Percentiles rank a stretch among this genome's conserved stretches.
phyloP scores from a whole-genome alignment of 2,113 vertebrate species.

The Octodon degus region DNA sequence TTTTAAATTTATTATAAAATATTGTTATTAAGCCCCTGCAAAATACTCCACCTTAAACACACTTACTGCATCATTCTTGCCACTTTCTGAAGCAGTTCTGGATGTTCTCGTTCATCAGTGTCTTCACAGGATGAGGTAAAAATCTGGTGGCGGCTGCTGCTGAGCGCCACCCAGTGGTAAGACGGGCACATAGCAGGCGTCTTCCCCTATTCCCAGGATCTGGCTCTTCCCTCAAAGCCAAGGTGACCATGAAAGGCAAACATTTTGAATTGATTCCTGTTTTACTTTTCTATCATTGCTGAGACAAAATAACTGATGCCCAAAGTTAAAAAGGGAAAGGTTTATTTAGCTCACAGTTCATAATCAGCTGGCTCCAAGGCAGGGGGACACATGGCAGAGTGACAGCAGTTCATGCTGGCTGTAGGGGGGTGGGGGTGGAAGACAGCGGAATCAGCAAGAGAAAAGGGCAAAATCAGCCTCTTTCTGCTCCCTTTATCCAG shows the following conservation, averaged over 20 bases:
- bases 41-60: too few species aligned
- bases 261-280: not conserved
- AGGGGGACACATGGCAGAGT: not conserved
- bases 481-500: not conserved
- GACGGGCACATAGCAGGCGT: not conserved
- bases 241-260: not conserved
- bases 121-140: not conserved
- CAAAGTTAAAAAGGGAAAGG: not conserved
- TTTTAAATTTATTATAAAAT: not conserved
- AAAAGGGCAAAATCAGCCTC: not conserved
- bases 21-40: too few species aligned
- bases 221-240: not conserved
- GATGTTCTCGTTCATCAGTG: not conserved
- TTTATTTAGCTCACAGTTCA: not conserved
- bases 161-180: not conserved
- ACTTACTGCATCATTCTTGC: too few species aligned
- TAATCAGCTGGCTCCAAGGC: not conserved
- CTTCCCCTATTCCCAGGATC: too few species aligned
- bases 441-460: not conserved
- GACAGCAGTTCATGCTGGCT: not conserved
- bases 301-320: not conserved
- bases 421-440: not conserved
- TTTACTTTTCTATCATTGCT: not conserved
- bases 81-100: too few species aligned
- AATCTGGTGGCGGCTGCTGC: not conserved